phyloP scores from a whole-genome alignment of 1,140 invertebrate genomes.

The Cylas formicarius region DNA sequence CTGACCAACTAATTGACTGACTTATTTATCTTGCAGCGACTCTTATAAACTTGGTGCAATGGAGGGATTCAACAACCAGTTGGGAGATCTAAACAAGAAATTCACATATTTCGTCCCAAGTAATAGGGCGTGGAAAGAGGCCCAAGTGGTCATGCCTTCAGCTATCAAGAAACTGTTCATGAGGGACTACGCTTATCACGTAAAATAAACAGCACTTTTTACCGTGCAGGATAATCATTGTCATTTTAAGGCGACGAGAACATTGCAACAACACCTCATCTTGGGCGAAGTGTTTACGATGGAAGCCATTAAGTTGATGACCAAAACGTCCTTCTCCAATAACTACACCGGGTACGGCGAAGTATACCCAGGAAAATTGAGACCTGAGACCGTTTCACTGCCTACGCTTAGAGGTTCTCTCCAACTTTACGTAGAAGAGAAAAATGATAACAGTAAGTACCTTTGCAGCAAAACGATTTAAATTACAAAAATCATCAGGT shows the following conservation, averaged over 20 bases:
- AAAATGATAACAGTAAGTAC: constrained; percentile 62
- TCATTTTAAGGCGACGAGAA: constrained; percentile 58
- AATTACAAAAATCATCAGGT: too few species aligned
- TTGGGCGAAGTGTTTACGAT: constrained; percentile 66
- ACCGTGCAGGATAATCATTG: not conserved
- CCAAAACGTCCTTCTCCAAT: constrained; percentile 42
- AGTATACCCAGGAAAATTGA: constrained; percentile 8
- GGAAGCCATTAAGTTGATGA: constrained; percentile 62
- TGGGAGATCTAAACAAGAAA: constrained; percentile 67
- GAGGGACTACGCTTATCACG: constrained; percentile 71
- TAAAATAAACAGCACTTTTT: constrained; percentile 42
- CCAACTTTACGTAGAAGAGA: constrained; percentile 63
- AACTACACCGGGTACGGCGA: constrained; percentile 20
- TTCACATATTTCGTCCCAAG: constrained; percentile 90
- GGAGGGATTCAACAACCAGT: constrained; percentile 66
- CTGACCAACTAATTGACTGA: too few species aligned
- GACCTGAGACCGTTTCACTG: constrained; percentile 51
- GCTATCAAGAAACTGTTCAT: constrained; percentile 77
- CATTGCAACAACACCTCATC: constrained; percentile 73
- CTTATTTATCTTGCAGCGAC: constrained; percentile 48
- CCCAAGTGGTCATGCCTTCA: constrained; percentile 63
- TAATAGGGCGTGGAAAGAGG: constrained; percentile 75
- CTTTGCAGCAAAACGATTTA: too few species aligned
- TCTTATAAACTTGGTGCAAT: constrained; percentile 67
- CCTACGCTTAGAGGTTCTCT: constrained; percentile 59